phyloP scores from a whole-genome alignment of 2,113 vertebrate genomes.

The Pelodiscus sinensis region DNA sequence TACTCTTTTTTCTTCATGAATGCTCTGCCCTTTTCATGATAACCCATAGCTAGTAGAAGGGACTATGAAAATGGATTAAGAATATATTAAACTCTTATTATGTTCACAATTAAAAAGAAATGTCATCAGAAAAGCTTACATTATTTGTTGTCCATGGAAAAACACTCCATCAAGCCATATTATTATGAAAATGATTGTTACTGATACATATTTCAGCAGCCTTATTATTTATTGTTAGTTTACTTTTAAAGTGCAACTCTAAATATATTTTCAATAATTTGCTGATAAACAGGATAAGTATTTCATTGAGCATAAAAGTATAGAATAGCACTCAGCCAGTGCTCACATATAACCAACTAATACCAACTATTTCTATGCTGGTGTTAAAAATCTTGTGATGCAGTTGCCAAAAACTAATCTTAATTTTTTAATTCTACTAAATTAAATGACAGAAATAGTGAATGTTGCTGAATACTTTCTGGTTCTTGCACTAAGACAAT shows the following conservation, averaged over 20 bases:
- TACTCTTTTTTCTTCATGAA: constrained; percentile 94
- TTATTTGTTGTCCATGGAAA: background rate
- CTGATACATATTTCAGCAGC: background rate
- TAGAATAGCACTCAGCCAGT: background rate
- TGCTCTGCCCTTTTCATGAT: constrained; percentile 94
- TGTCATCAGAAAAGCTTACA: background rate
- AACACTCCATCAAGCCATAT: background rate
- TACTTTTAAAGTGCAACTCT: background rate
- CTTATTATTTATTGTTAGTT: background rate
- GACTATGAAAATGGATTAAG: constrained; percentile 77
- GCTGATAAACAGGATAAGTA: background rate
- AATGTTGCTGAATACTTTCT: background rate
- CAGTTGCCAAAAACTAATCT: background rate
- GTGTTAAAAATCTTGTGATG: background rate
- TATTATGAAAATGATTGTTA: background rate
- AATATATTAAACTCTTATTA: background rate
- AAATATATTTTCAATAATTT: background rate
- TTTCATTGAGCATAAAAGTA: background rate
- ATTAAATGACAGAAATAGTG: background rate
- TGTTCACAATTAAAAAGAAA: background rate
- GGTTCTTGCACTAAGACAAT: background rate
- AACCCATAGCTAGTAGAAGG: constrained; percentile 94
- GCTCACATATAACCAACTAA: background rate
- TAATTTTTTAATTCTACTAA: background rate
- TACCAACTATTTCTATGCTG: background rate